phyloP scores from a whole-genome alignment of 2,888 invertebrate genomes.

The Orthonevra nobilis region DNA sequence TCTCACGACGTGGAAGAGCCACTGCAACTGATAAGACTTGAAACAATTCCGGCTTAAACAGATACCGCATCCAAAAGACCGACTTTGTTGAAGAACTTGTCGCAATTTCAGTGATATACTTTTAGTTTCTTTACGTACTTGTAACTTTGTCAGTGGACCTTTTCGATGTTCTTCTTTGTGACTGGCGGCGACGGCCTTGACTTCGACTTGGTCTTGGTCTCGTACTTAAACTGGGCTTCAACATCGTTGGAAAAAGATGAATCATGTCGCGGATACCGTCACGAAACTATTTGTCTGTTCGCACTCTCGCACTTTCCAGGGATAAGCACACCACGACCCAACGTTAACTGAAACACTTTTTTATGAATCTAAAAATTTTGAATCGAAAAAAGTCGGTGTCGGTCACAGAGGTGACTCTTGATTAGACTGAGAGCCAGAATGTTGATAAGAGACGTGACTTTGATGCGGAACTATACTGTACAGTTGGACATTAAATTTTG shows the following conservation, averaged over 20 bases:
- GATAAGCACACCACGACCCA: slow-evolving; percentile 19
- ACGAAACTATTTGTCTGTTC: neutral
- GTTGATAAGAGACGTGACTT: slow-evolving; percentile 31
- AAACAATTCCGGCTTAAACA: too few species aligned
- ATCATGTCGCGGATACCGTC: too few species aligned
- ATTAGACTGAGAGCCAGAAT: slow-evolving; percentile 4
- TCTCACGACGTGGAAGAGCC: neutral
- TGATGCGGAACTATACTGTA: slow-evolving; percentile 27
- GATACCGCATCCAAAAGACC: too few species aligned
- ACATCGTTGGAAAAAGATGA: too few species aligned
- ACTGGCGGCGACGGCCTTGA: slow-evolving; percentile 5
- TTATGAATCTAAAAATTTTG: slow-evolving; percentile 3
- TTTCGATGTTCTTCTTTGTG: neutral
- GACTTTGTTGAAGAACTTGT: too few species aligned
- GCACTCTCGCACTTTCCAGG: slow-evolving; percentile 19
- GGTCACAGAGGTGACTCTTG: slow-evolving; percentile 4
- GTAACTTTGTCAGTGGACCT: neutral
- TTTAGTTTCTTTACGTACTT: slow-evolving; percentile 18
- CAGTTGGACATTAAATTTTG: slow-evolving; percentile 14
- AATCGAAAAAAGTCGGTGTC: neutral
- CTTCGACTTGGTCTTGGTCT: slow-evolving; percentile 1
- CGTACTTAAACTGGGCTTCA: too few species aligned
- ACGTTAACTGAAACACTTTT: slow-evolving; percentile 16
- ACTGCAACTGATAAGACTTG: neutral
- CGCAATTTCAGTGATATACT: too few species aligned